A percentile compares a stretch with the other conserved stretches of the same genome.
Evolutionary conservation across 2,888 invertebrate genomes (phyloP).

Genomic region (Embidobia sp.): DNA sequence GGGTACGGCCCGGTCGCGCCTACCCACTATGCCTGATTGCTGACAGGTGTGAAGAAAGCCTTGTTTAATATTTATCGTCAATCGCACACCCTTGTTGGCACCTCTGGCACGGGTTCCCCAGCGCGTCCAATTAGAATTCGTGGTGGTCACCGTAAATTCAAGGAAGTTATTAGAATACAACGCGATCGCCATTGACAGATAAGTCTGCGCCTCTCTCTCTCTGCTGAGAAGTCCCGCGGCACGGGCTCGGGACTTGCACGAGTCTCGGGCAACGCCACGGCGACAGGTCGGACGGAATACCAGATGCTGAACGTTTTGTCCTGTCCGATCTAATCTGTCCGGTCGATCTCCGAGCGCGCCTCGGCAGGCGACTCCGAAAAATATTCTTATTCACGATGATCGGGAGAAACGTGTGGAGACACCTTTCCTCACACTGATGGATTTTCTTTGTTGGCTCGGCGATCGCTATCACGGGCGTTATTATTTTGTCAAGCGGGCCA

Average conservation of each 20-base stretch:
- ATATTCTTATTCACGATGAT: conserved; percentile 49
- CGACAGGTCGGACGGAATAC: conserved; percentile 71
- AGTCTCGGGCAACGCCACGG: neutral
- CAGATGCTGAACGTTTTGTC: conserved; percentile 72
- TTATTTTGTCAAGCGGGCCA: conserved; percentile 26
- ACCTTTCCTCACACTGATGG: conserved; percentile 48
- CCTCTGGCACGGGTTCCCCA: conserved; percentile 55
- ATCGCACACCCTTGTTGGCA: conserved; percentile 70
- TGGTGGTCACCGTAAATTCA: conserved; percentile 72
- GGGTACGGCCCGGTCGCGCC: conserved; percentile 35
- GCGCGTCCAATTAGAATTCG: conserved; percentile 72
- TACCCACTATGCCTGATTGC: conserved; percentile 51
- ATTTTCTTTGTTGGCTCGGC: conserved; percentile 40
- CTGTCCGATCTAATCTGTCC: conserved; percentile 69
- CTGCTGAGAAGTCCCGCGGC: conserved; percentile 61
- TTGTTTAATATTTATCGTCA: conserved; percentile 80
- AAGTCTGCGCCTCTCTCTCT: no score
- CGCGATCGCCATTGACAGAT: conserved; percentile 70
- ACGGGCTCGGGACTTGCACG: conserved; percentile 19
- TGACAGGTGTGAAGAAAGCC: conserved; percentile 72
- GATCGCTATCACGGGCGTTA: conserved; percentile 30
- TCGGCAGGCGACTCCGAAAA: conserved; percentile 44
- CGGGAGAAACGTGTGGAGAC: conserved; percentile 41
- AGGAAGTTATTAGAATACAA: conserved; percentile 79
- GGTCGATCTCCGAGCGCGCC: conserved; percentile 66